Conservation (phyloP, 2,113 vertebrate species). For the Chaetura pelagica region DNA sequence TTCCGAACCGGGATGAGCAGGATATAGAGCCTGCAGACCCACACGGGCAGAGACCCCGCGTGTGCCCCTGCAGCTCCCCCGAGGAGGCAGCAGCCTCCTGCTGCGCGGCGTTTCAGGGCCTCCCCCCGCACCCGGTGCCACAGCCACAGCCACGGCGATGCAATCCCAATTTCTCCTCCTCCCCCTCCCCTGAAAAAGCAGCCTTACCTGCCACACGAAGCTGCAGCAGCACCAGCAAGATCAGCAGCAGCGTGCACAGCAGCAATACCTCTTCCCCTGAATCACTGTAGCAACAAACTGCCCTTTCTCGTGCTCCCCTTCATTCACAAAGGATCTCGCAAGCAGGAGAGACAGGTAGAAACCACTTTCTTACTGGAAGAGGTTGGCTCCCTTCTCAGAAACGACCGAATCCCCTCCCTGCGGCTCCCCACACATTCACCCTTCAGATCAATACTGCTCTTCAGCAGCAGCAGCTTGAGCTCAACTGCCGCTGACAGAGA, state of each 20-base stretch:
- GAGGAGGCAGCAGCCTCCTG: neutral
- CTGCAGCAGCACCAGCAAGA: neutral
- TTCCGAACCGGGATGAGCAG: neutral
- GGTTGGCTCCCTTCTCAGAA: constrained; percentile 62
- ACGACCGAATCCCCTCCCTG: constrained; percentile 30
- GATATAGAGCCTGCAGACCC: neutral
- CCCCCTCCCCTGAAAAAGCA: neutral
- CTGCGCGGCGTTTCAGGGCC: neutral
- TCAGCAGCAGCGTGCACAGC: neutral
- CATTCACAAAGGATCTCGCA: constrained; percentile 14
- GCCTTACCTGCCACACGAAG: constrained; percentile 65
- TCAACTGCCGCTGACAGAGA: constrained; percentile 66
- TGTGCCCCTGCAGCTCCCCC: neutral
- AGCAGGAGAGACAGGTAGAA: constrained; percentile 33
- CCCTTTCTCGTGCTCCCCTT: neutral
- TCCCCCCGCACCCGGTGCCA: neutral
- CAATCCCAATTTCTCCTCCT: neutral
- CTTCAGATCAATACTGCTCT: constrained; percentile 75
- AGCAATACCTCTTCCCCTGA: neutral
- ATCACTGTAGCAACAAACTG: constrained; percentile 21
- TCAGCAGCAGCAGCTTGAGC: constrained; percentile 68
- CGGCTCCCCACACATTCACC: constrained; percentile 64
- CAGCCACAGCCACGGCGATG: neutral
- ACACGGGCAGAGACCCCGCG: neutral
- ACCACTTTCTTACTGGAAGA: constrained; percentile 69